These are phyloP conservation scores for Eupsilia transversa DNA, from an alignment of 2,888 invertebrate species.

Conservation along the genomic window DNA sequence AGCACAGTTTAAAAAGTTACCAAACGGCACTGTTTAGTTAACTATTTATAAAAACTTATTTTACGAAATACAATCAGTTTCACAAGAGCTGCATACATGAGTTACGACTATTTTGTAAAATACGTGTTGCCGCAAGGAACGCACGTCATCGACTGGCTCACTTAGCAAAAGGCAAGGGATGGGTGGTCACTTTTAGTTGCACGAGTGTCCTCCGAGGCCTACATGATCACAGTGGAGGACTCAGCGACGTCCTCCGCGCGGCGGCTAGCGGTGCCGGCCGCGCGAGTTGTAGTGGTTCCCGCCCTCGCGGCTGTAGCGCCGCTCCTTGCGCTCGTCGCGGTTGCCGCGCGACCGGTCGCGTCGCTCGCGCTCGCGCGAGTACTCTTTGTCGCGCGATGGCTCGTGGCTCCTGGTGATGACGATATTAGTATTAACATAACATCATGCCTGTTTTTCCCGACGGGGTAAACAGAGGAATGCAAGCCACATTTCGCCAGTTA, in stretches of 20 bases:
- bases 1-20: slow-evolving; percentile 37
- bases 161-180: slow-evolving; percentile 5
- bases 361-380: slow-evolving; percentile 82
- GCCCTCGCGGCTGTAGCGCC: slow-evolving; percentile 85
- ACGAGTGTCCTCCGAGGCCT: slow-evolving; percentile 29
- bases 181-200: slow-evolving; percentile 31
- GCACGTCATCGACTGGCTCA: slow-evolving; percentile 16
- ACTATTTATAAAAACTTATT: slow-evolving; percentile 45
- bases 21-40: slow-evolving; percentile 41
- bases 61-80: slow-evolving; percentile 40
- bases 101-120: slow-evolving; percentile 44
- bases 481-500: background rate
- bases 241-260: background rate
- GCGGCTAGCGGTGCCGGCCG: slow-evolving; percentile 82
- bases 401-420: slow-evolving; percentile 57
- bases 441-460: background rate
- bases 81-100: slow-evolving; percentile 52
- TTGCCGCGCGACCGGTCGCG: slow-evolving; percentile 80
- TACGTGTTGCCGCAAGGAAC: slow-evolving; percentile 32
- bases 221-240: slow-evolving; percentile 1
- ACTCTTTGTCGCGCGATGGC: slow-evolving; percentile 80
- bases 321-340: slow-evolving; percentile 82
- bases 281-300: slow-evolving; percentile 80
- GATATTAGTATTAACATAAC: slow-evolving; percentile 29
- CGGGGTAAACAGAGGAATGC: background rate